Conservation (phyloP, 2,113 vertebrate genomes). For the Caranx melampygus region DNA sequence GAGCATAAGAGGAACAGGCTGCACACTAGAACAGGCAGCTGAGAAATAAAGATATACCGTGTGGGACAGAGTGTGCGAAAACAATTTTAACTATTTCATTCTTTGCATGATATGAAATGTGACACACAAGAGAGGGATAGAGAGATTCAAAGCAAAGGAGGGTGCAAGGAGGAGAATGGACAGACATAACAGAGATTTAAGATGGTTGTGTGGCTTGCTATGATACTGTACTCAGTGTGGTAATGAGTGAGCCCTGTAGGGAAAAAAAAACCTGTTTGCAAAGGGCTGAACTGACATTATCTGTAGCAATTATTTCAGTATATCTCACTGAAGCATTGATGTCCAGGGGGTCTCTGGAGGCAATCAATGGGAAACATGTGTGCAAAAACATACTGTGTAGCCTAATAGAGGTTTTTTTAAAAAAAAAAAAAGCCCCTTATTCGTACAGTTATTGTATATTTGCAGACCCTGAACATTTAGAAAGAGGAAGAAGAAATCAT, state of each 20-base stretch:
- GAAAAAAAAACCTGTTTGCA: slow-evolving; percentile 52
- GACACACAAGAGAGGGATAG: slow-evolving; percentile 11
- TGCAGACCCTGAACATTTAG: neutral
- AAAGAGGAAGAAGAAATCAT: slow-evolving; percentile 8
- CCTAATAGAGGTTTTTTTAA: slow-evolving; percentile 24
- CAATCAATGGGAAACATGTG: slow-evolving; percentile 37
- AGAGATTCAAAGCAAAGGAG: slow-evolving; percentile 24
- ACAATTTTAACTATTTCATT: slow-evolving; percentile 33
- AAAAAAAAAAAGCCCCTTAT: slow-evolving; percentile 17
- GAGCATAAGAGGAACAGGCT: slow-evolving; percentile 22
- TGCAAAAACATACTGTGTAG: slow-evolving; percentile 28
- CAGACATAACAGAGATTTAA: slow-evolving; percentile 56
- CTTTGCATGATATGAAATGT: slow-evolving; percentile 15
- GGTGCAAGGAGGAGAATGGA: slow-evolving; percentile 31
- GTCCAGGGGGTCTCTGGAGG: slow-evolving; percentile 28
- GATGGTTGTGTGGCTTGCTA: slow-evolving; percentile 27
- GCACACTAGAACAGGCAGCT: slow-evolving; percentile 31
- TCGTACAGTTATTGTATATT: slow-evolving; percentile 15
- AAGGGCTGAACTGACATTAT: slow-evolving; percentile 57
- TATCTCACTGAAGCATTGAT: slow-evolving; percentile 50
- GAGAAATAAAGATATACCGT: slow-evolving; percentile 41
- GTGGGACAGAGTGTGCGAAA: slow-evolving; percentile 10
- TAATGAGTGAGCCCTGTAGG: slow-evolving; percentile 53
- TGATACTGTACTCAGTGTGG: slow-evolving; percentile 47
- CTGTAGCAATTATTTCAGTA: slow-evolving; percentile 69